These are phyloP conservation scores for Pocillopora grandis DNA, from an alignment of 92 coral and sea anemone species.

Conservation along the genomic window DNA sequence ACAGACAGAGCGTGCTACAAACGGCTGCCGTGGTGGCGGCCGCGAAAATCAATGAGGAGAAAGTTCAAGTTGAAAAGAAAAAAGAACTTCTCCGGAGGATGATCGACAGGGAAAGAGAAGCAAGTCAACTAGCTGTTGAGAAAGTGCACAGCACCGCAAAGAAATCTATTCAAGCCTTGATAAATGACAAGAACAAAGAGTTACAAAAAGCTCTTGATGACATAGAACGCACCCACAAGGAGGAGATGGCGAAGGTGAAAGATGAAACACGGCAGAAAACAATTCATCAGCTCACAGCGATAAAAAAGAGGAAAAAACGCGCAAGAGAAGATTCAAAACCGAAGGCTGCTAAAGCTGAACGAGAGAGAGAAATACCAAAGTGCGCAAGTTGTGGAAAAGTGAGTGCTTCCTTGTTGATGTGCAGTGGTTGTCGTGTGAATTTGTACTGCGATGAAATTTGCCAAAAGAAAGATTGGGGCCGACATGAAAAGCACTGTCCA, in stretches of 20 bases:
- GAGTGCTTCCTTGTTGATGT: slow-evolving; percentile 42
- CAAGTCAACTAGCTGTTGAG: slow-evolving; percentile 42
- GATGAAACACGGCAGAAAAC: slow-evolving; percentile 41
- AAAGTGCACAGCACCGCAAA: slow-evolving; percentile 54
- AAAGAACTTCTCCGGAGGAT: slow-evolving; percentile 38
- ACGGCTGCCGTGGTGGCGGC: slow-evolving; percentile 59
- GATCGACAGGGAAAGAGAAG: slow-evolving; percentile 51
- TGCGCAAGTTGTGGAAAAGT: slow-evolving; percentile 49
- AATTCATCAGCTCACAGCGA: slow-evolving; percentile 14
- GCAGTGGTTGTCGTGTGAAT: slow-evolving; percentile 46
- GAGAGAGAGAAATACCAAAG: neutral
- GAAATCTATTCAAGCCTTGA: slow-evolving; percentile 42
- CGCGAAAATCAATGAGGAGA: slow-evolving; percentile 54
- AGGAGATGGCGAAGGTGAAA: slow-evolving; percentile 29
- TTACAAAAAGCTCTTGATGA: slow-evolving; percentile 29
- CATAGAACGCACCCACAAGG: slow-evolving; percentile 36
- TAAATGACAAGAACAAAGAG: slow-evolving; percentile 39
- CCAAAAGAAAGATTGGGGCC: slow-evolving; percentile 63
- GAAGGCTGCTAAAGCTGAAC: neutral
- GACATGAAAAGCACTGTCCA: slow-evolving; percentile 47
- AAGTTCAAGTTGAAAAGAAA: slow-evolving; percentile 48
- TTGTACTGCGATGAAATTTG: slow-evolving; percentile 61
- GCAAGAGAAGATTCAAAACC: slow-evolving; percentile 5
- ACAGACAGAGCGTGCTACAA: slow-evolving; percentile 35
- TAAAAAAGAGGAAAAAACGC: slow-evolving; percentile 24